A percentile compares a stretch with the other conserved stretches of the same genome.
phyloP scores from a whole-genome alignment of 2,888 invertebrate genomes.

The Aphidius colemani region DNA sequence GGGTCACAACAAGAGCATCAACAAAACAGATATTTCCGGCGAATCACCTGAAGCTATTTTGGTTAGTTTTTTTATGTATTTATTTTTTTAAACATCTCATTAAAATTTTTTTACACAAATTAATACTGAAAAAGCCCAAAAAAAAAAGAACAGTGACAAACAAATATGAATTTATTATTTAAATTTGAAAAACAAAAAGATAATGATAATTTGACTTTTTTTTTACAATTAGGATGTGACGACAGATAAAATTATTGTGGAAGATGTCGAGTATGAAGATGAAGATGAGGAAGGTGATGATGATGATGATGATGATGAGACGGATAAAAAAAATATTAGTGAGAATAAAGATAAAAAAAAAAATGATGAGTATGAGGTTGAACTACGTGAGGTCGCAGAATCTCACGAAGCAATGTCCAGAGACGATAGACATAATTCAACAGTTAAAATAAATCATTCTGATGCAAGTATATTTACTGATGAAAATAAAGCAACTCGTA shows the following conservation, averaged over 20 bases:
- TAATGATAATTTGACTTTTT: not conserved
- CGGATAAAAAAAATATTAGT: constrained; percentile 31
- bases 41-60: constrained; percentile 5
- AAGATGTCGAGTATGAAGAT: constrained; percentile 28
- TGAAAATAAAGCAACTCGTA: constrained; percentile 29
- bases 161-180: not conserved
- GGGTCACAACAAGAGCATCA: too few species aligned
- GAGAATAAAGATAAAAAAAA: constrained; percentile 27
- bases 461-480: constrained; percentile 20
- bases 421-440: constrained; percentile 41
- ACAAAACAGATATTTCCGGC: not conserved
- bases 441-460: constrained; percentile 26
- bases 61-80: constrained; percentile 22
- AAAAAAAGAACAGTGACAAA: constrained; percentile 3
- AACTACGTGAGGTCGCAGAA: constrained; percentile 44
- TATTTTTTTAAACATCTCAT: not conserved
- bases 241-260: constrained; percentile 24
- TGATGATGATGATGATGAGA: constrained; percentile 32
- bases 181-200: too few species aligned
- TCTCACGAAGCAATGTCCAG: constrained; percentile 50
- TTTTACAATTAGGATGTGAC: constrained; percentile 10
- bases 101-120: too few species aligned
- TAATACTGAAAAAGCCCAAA: not conserved
- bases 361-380: constrained; percentile 47
- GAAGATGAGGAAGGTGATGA: constrained; percentile 34